These are phyloP conservation scores for Frankliniella intonsa DNA, from an alignment of 2,888 invertebrate genomes.

Conservation along the genomic window DNA sequence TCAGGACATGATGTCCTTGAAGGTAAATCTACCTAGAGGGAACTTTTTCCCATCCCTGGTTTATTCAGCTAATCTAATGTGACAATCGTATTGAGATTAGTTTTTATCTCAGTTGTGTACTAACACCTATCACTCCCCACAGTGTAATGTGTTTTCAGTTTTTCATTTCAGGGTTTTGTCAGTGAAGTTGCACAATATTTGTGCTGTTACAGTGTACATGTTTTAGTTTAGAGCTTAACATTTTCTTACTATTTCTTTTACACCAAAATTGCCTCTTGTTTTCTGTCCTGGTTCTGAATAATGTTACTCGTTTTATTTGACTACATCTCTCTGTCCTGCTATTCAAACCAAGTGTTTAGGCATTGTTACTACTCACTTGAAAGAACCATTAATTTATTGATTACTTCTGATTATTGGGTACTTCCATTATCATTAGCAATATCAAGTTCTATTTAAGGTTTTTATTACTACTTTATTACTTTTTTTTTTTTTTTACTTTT, in stretches of 20 bases:
- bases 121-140: background rate
- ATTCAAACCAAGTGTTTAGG: too few species aligned
- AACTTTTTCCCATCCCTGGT: background rate
- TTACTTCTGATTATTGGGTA: too few species aligned
- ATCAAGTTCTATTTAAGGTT: constrained; percentile 35
- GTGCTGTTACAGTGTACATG: background rate
- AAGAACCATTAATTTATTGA: too few species aligned
- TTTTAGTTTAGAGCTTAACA: too few species aligned
- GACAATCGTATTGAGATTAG: background rate
- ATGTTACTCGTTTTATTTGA: too few species aligned
- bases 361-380: too few species aligned
- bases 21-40: background rate
- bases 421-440: too few species aligned
- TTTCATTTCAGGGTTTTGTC: constrained; percentile 39
- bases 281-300: too few species aligned
- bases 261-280: too few species aligned
- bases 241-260: too few species aligned
- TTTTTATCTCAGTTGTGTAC: background rate
- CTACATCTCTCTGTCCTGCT: too few species aligned
- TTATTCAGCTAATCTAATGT: background rate
- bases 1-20: background rate
- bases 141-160: background rate
- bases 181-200: constrained; percentile 43
- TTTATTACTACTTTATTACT: constrained; percentile 37
- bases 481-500: constrained; percentile 28